These are phyloP conservation scores for Notodonta ziczac DNA, from an alignment of 2,888 invertebrate species.

Conservation along the genomic window DNA sequence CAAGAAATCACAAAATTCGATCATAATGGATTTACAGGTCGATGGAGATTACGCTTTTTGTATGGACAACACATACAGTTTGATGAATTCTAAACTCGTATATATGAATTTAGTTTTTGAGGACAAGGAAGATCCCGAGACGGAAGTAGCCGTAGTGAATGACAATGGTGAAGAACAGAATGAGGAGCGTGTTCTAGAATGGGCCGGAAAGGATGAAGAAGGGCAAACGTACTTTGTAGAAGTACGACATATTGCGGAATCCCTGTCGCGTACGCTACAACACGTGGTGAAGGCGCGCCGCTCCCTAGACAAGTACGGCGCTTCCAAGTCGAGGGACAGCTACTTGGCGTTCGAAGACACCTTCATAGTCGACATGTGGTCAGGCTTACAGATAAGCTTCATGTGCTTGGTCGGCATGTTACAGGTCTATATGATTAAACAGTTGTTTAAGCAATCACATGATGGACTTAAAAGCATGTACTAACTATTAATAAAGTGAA, in stretches of 20 bases:
- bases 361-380: constrained; percentile 92
- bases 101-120: constrained; percentile 91
- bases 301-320: constrained; percentile 87
- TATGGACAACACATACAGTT: constrained; percentile 93
- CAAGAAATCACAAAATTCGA: constrained; percentile 88
- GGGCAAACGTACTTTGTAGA: constrained; percentile 62
- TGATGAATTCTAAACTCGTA: constrained; percentile 91
- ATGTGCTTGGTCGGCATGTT: constrained; percentile 90
- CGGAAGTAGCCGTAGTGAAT: constrained; percentile 41
- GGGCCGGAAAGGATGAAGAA: constrained; percentile 56
- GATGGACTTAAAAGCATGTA: constrained; percentile 21
- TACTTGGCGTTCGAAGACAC: constrained; percentile 92
- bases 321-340: constrained; percentile 92
- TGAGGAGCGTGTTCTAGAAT: constrained; percentile 66
- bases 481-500: constrained; percentile 10
- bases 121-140: constrained; percentile 71
- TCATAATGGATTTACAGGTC: constrained; percentile 84
- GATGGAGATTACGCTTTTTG: constrained; percentile 93
- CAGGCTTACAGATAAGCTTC: constrained; percentile 88
- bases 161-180: constrained; percentile 56
- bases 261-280: constrained; percentile 86
- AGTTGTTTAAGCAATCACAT: constrained; percentile 54
- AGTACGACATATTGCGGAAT: constrained; percentile 85
- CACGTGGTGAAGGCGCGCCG: constrained; percentile 87
- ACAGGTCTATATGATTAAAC: constrained; percentile 92